Conservation (phyloP, 2,888 invertebrate species). For the Cecidostiba fungosa region DNA sequence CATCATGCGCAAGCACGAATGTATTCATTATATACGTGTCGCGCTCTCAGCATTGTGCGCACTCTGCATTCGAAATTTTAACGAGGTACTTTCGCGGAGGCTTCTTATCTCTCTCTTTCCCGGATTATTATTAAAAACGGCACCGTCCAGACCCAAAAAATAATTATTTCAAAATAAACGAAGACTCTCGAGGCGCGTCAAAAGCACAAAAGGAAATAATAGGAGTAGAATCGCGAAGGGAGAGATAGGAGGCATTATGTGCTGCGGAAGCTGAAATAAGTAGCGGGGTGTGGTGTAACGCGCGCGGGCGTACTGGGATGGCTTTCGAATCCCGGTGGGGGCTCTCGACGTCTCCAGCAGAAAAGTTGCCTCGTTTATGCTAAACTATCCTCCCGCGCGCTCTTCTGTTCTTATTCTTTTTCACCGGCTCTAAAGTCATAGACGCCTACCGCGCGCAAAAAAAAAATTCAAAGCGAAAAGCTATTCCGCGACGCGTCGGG, state of each 20-base stretch:
- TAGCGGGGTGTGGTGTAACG: conserved; percentile 33
- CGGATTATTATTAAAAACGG: not conserved
- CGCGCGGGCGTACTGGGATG: conserved; percentile 36
- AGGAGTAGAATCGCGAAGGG: conserved; percentile 29
- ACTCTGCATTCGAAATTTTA: not conserved
- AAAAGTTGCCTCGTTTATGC: conserved; percentile 75
- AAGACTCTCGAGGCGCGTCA: not conserved
- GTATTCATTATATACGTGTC: not conserved
- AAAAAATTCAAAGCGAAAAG: conserved; percentile 45
- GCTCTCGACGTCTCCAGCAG: conserved; percentile 65
- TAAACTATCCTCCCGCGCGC: conserved; percentile 69
- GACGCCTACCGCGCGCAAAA: conserved; percentile 25
- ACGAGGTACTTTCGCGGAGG: not conserved
- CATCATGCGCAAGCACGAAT: not conserved
- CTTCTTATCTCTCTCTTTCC: not conserved
- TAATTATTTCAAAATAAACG: not conserved
- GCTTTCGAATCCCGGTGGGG: conserved; percentile 68
- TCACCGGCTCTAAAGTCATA: conserved; percentile 39
- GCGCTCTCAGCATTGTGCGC: not conserved
- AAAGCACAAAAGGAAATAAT: conserved; percentile 14
- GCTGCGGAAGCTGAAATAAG: conserved; percentile 67
- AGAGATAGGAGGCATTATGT: conserved; percentile 58
- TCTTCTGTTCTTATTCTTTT: conserved; percentile 26
- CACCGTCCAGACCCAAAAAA: not conserved
- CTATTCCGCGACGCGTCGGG: conserved; percentile 27